phyloP scores from a whole-genome alignment of 2,888 invertebrate genomes.

The Drosophila cracens region DNA sequence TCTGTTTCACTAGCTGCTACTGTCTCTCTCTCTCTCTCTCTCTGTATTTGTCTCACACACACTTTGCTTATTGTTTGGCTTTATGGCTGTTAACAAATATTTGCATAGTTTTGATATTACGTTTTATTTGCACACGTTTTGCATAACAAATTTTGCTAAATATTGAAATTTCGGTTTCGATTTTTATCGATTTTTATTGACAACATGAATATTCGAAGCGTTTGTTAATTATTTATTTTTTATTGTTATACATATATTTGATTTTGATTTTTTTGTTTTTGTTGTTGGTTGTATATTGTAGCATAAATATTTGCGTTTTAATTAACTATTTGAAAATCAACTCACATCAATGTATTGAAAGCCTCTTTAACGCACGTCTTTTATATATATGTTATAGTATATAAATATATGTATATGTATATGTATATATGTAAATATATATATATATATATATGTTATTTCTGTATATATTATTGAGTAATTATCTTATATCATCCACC shows the following conservation, averaged over 20 bases:
- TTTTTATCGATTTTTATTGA: slow-evolving; percentile 42
- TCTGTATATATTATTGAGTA: slow-evolving; percentile 36
- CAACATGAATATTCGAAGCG: slow-evolving; percentile 56
- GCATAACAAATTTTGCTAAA: slow-evolving; percentile 37
- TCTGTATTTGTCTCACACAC: neutral
- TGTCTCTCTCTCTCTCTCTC: slow-evolving; percentile 13
- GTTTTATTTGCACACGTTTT: slow-evolving; percentile 30
- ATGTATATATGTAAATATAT: slow-evolving; percentile 41
- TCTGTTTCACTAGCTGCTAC: slow-evolving; percentile 14
- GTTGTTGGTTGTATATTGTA: slow-evolving; percentile 39
- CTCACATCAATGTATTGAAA: slow-evolving; percentile 68
- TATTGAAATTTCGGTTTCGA: slow-evolving; percentile 32
- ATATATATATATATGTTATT: slow-evolving; percentile 32
- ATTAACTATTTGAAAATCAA: slow-evolving; percentile 52
- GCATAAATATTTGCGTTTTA: slow-evolving; percentile 44
- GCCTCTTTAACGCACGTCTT: slow-evolving; percentile 69
- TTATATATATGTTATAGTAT: slow-evolving; percentile 32
- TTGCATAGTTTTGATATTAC: slow-evolving; percentile 46
- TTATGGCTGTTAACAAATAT: slow-evolving; percentile 57
- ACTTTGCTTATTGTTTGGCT: slow-evolving; percentile 31
- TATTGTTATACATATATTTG: slow-evolving; percentile 20
- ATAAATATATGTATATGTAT: slow-evolving; percentile 29
- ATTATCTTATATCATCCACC: slow-evolving; percentile 11
- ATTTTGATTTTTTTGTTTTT: neutral
- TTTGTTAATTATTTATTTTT: slow-evolving; percentile 12